phyloP scores from a whole-genome alignment of 2,888 invertebrate species.

The Drosophila anomalata region DNA sequence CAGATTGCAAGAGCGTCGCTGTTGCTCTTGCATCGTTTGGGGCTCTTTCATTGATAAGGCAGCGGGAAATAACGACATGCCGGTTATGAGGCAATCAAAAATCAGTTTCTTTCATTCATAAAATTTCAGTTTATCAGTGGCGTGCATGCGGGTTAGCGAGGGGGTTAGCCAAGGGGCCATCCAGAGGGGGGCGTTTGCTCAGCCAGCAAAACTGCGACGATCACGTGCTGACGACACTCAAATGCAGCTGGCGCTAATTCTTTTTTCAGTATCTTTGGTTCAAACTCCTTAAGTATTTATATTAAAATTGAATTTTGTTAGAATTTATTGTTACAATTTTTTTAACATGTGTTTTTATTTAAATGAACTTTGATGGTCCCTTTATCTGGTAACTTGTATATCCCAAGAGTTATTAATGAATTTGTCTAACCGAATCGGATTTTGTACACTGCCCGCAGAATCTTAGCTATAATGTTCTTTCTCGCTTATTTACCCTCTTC shows the following conservation, averaged over 20 bases:
- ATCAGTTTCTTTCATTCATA: slow-evolving; percentile 74
- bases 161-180: slow-evolving; percentile 16
- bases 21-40: slow-evolving; percentile 1
- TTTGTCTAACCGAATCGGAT: background rate
- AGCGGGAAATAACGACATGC: slow-evolving; percentile 30
- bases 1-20: slow-evolving; percentile 38
- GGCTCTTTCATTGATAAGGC: slow-evolving; percentile 63
- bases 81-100: slow-evolving; percentile 70
- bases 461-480: background rate
- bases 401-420: background rate
- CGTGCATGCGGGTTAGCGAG: slow-evolving; percentile 18
- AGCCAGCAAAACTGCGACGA: slow-evolving; percentile 24
- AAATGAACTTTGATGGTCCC: too few species aligned
- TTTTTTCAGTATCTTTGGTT: background rate
- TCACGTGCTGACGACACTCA: slow-evolving; percentile 67
- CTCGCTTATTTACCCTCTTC: too few species aligned
- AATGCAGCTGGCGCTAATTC: slow-evolving; percentile 74
- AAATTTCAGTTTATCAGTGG: slow-evolving; percentile 64
- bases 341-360: background rate
- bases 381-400: background rate
- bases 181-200: slow-evolving; percentile 44
- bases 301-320: background rate
- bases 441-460: slow-evolving; percentile 3
- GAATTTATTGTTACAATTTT: background rate
- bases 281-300: background rate